Percentiles rank a stretch among this genome's conserved stretches.
Evolutionary conservation across 2,113 vertebrate genomes (phyloP).

Genomic region (Vimba vimba): DNA sequence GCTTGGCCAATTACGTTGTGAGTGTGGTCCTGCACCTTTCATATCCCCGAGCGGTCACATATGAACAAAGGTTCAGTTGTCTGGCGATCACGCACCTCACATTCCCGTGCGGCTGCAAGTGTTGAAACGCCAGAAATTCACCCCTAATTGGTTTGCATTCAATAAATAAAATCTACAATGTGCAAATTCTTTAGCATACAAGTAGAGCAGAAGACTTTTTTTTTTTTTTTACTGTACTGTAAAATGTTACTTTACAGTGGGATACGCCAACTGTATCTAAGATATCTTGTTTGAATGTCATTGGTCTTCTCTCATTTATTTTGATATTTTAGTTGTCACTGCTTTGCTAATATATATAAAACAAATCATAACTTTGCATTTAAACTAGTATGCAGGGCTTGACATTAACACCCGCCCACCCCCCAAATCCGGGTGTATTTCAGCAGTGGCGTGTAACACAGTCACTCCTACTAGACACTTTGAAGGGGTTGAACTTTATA

Average conservation of each 20-base stretch:
- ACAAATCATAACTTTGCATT: background rate
- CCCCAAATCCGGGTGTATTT: too few relatives aligned
- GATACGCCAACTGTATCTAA: too few relatives aligned
- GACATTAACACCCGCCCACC: too few relatives aligned
- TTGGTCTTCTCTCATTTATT: too few relatives aligned
- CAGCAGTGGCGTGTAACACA: too few relatives aligned
- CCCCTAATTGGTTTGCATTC: background rate
- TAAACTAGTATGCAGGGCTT: background rate
- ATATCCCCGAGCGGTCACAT: conserved; percentile 19
- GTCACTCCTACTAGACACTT: too few relatives aligned
- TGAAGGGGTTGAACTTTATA: too few relatives aligned
- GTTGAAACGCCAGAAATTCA: background rate
- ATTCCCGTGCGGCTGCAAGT: background rate
- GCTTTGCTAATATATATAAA: background rate
- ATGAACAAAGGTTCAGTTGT: conserved; percentile 29
- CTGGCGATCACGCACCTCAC: background rate
- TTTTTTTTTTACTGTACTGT: too few relatives aligned
- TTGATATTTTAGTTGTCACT: background rate
- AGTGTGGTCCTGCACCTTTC: conserved; percentile 9
- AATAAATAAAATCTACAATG: background rate
- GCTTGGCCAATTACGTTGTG: conserved; percentile 23
- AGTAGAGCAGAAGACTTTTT: too few relatives aligned
- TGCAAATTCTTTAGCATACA: too few relatives aligned
- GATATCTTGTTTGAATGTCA: too few relatives aligned
- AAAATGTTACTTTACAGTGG: too few relatives aligned